Evolutionary conservation across 2,797 vertebrate species (phyloP), one percentile per base, ranked within the genome.

Genomic region (Botia kubotai): DNA sequence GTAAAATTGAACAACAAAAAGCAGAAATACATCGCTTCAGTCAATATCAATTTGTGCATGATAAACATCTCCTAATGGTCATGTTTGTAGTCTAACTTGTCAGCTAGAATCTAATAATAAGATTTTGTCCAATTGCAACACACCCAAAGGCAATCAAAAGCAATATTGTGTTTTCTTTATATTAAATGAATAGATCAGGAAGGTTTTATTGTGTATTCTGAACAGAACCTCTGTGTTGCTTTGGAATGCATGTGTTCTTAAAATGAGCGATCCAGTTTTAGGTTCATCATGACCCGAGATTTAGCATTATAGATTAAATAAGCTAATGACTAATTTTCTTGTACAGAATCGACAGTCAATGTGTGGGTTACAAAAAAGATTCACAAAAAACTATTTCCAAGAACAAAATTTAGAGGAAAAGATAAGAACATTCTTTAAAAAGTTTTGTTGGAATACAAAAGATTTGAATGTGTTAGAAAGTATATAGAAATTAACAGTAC

Each of bases 101-200:
- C 52, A 52, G 62, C 62, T 75, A 48, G 46, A 77, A 55, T 65
- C 65, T 83, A 72, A 81, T 82, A 65, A 72, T 69, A 57, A 46
- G 55, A 72, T 76, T 46, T 83, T 81, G 65, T 39, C 17, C n/a
- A 39, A 65, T 68, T 70, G 17, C 1, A 72, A 39, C 58, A 72
- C 19, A 58, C 46, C 81, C 65, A 79, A 85, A 60, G 48, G 68
- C 81, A 87, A 77, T 85, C 55, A 78, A 67, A 83, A 55, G 17
- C 46, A 63, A 16, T 73, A 19, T 33, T 65, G 11, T n/a, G 36
- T 71, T 80, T 75, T 73, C 65, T 66, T 81, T 48, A 65, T 39
- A 71, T 72, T 79, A 26, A 58, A 70, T 68, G 16, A 50, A 62
- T 70, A 75, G 46, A 75, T 23, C 65, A 1, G 12, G 12, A 33